A percentile compares a stretch with the other conserved stretches of the same genome.
Evolutionary conservation across 2,113 vertebrate species (phyloP).

Genomic region (Sterna hirundo): DNA sequence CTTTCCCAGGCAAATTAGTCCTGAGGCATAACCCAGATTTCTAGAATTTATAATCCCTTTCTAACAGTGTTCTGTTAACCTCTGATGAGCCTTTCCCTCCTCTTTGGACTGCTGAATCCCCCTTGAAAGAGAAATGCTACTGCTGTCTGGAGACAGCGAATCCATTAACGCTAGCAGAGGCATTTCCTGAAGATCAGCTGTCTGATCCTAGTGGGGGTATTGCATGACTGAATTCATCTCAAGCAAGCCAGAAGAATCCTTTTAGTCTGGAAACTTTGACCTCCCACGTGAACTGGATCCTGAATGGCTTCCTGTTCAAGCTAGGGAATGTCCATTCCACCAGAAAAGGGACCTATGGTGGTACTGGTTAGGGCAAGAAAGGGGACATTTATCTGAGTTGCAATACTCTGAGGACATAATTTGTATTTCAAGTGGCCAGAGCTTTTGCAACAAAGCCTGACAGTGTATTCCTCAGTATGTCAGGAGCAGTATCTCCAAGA

Average conservation of each 20-base stretch:
- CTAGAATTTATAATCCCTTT: neutral
- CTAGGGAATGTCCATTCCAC: neutral
- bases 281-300: neutral
- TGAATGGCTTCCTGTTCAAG: neutral
- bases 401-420: neutral
- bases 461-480: neutral
- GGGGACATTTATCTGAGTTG: neutral
- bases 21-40: neutral
- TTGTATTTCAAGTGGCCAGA: neutral
- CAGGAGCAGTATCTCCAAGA: neutral
- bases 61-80: neutral
- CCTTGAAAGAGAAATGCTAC: neutral
- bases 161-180: rapidly evolving
- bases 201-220: neutral
- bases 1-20: neutral
- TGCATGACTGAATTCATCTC: neutral
- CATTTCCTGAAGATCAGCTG: neutral
- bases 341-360: neutral
- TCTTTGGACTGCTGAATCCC: neutral
- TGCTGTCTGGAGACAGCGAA: rapidly evolving
- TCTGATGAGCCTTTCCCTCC: neutral
- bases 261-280: neutral
- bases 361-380: neutral
- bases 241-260: neutral
- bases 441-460: neutral